Evolutionary conservation across 2,113 vertebrate genomes (phyloP).

Genomic region (Stegastes partitus): DNA sequence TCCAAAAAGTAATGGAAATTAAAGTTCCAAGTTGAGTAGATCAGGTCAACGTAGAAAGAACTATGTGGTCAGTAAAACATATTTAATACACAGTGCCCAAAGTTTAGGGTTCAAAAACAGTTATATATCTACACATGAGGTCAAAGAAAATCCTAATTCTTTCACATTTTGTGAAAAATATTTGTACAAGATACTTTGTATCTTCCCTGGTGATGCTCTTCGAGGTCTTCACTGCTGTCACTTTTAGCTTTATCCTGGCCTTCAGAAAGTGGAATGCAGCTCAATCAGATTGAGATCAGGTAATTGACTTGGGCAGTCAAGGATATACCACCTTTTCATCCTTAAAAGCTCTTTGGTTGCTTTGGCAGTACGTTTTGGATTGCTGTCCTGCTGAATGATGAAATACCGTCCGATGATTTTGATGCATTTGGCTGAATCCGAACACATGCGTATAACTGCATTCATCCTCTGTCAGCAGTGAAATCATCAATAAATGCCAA

Average conservation of each 20-base stretch:
- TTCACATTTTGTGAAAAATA: not conserved
- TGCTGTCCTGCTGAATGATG: slow-evolving; percentile 20
- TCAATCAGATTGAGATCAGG: not conserved
- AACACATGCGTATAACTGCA: not conserved
- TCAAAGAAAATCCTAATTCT: not conserved
- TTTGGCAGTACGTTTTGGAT: slow-evolving; percentile 9
- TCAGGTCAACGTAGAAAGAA: not conserved
- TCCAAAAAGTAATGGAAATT: not conserved
- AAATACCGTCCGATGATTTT: slow-evolving; percentile 11
- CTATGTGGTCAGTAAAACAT: not conserved
- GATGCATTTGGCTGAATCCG: slow-evolving; percentile 19
- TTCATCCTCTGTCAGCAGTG: slow-evolving; percentile 25
- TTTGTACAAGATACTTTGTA: not conserved
- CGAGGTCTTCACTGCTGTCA: not conserved
- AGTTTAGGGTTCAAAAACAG: slow-evolving; percentile 7
- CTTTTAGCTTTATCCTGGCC: not conserved
- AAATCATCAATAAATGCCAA: slow-evolving; percentile 28
- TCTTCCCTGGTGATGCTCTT: not conserved
- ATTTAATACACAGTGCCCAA: not conserved
- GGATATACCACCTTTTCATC: slow-evolving; percentile 9
- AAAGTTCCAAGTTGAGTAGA: not conserved
- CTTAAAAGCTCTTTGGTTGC: slow-evolving; percentile 10
- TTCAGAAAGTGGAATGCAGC: slow-evolving; percentile 3
- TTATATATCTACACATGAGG: not conserved
- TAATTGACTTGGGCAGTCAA: slow-evolving; percentile 9